phyloP scores from a whole-genome alignment of 2,797 vertebrate genomes.

The Phrynocephalus vlangalii region DNA sequence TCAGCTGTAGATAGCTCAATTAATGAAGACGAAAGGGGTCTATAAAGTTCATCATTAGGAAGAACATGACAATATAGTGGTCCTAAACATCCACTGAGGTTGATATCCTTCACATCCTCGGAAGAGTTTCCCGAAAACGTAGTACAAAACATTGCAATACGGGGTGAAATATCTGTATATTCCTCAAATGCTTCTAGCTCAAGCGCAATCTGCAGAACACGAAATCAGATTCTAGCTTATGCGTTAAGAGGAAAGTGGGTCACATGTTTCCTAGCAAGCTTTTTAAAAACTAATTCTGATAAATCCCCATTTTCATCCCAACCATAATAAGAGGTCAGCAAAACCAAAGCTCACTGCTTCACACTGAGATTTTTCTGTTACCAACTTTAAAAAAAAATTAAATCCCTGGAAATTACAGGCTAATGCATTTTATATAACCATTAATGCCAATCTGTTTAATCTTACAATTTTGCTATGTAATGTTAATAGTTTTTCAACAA shows the following conservation, averaged over 20 bases:
- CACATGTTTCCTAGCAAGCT: slow-evolving; percentile 27
- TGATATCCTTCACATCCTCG: slow-evolving; percentile 73
- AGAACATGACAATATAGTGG: slow-evolving; percentile 84
- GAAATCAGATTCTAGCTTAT: slow-evolving; percentile 45
- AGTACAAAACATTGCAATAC: slow-evolving; percentile 83
- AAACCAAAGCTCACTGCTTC: slow-evolving; percentile 53
- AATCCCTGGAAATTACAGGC: slow-evolving; percentile 80
- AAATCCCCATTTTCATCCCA: slow-evolving; percentile 62
- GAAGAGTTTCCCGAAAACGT: slow-evolving; percentile 82
- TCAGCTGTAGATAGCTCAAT: slow-evolving; percentile 66
- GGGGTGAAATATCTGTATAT: slow-evolving; percentile 6
- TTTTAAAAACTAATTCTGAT: slow-evolving; percentile 54
- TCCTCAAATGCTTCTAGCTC: slow-evolving; percentile 23
- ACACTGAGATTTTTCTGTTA: slow-evolving; percentile 48
- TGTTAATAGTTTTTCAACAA: slow-evolving; percentile 29
- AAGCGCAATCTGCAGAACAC: slow-evolving; percentile 24
- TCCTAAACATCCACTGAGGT: slow-evolving; percentile 78
- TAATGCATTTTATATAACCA: slow-evolving; percentile 81
- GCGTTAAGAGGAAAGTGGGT: slow-evolving; percentile 47
- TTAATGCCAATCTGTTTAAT: slow-evolving; percentile 77
- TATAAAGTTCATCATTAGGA: slow-evolving; percentile 82
- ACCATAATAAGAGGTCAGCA: slow-evolving; percentile 52
- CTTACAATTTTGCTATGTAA: slow-evolving; percentile 62
- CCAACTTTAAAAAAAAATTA: slow-evolving; percentile 54
- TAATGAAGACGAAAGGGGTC: slow-evolving; percentile 65